phyloP scores from a whole-genome alignment of 1,140 invertebrate genomes.

The Scaptomyza hsui region DNA sequence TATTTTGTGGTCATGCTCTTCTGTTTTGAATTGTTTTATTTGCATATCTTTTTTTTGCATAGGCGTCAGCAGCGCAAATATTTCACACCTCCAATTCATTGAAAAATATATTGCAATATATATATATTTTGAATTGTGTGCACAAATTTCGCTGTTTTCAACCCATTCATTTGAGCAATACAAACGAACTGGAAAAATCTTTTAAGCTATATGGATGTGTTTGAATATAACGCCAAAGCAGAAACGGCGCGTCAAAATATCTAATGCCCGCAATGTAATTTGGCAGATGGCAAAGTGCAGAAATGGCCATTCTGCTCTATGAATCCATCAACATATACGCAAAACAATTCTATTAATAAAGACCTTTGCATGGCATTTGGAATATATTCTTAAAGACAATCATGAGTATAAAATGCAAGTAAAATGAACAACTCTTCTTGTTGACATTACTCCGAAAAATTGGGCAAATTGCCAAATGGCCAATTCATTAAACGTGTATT shows the following conservation, averaged over 20 bases:
- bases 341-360: constrained; percentile 61
- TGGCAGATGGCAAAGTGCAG: constrained; percentile 45
- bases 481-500: constrained; percentile 38
- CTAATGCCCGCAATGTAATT: constrained; percentile 57
- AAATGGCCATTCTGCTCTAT: constrained; percentile 52
- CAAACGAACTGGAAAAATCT: constrained; percentile 60
- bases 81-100: constrained; percentile 69
- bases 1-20: neutral
- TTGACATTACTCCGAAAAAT: constrained; percentile 4
- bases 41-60: constrained; percentile 15
- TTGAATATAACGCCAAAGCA: constrained; percentile 10
- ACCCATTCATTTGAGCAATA: constrained; percentile 31
- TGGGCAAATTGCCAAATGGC: constrained; percentile 56
- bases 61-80: constrained; percentile 49
- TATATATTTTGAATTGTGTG: constrained; percentile 29
- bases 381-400: neutral
- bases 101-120: constrained; percentile 63
- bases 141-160: constrained; percentile 41
- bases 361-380: neutral
- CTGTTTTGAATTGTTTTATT: neutral
- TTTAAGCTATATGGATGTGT: constrained; percentile 54
- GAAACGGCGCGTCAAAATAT: constrained; percentile 25
- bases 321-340: constrained; percentile 63
- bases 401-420: neutral
- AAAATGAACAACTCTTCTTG: too few relatives aligned